phyloP scores from a whole-genome alignment of 2,113 vertebrate genomes.

The Promerops cafer region DNA sequence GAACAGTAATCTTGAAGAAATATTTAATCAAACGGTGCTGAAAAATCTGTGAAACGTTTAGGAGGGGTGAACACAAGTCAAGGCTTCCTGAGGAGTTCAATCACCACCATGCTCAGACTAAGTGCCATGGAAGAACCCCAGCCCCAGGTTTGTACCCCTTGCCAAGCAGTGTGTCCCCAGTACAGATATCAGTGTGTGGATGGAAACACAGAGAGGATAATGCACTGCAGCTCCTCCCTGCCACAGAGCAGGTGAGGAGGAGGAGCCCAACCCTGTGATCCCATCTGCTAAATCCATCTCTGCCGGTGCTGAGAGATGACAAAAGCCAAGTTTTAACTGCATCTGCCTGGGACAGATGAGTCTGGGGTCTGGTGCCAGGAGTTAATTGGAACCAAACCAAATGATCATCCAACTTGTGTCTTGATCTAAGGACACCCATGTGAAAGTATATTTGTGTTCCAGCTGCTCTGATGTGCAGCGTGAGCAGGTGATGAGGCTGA shows the following conservation, averaged over 20 bases:
- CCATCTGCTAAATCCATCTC: not conserved
- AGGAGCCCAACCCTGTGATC: not conserved
- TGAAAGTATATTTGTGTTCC: not conserved
- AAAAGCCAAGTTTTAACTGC: not conserved
- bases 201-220: not conserved
- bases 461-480: not conserved
- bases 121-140: not conserved
- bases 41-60: not conserved
- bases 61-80: not conserved
- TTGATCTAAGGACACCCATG: not conserved
- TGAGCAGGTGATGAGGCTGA: not conserved
- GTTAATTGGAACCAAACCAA: not conserved
- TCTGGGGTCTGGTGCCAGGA: not conserved
- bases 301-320: not conserved
- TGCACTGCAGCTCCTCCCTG: not conserved
- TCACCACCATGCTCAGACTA: not conserved
- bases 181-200: not conserved
- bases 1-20: not conserved
- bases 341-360: not conserved
- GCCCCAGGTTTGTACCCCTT: not conserved
- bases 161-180: not conserved
- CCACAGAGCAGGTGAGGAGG: not conserved
- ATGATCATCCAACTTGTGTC: not conserved
- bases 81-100: not conserved
- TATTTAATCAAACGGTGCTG: not conserved